phyloP scores from a whole-genome alignment of 2,113 vertebrate species.

The Pipra filicauda region DNA sequence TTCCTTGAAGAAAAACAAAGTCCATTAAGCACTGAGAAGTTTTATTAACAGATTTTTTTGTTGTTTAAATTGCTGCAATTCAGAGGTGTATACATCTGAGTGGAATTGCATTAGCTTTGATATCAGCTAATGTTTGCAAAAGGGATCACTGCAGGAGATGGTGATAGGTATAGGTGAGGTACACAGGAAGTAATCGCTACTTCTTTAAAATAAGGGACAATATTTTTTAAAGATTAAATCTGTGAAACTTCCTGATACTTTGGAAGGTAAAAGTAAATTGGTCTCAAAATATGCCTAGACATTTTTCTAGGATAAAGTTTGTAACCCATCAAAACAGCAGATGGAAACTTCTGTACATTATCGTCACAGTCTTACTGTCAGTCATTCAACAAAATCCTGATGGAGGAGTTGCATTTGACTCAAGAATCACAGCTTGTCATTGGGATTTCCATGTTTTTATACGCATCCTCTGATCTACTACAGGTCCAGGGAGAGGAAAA shows the following conservation, averaged over 20 bases:
- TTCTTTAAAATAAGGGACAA: not conserved
- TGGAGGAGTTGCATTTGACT: not conserved
- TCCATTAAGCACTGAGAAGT: not conserved
- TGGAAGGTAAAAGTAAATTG: not conserved
- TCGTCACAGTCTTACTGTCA: not conserved
- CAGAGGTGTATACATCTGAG: not conserved
- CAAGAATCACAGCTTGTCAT: not conserved
- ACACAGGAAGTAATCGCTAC: not conserved
- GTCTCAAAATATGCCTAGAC: not conserved
- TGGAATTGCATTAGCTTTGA: not conserved
- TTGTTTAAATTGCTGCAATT: not conserved
- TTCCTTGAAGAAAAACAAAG: not conserved
- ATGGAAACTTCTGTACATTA: not conserved
- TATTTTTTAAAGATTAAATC: not conserved
- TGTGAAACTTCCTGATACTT: not conserved
- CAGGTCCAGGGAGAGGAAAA: not conserved
- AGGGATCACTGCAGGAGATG: not conserved
- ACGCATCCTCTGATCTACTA: not conserved
- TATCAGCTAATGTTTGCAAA: not conserved
- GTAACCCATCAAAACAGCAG: not conserved
- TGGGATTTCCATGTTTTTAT: not conserved
- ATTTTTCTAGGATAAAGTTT: not conserved
- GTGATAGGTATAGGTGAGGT: not conserved
- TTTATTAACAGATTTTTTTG: not conserved
- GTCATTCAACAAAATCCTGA: not conserved